Evolutionary conservation across 2,888 invertebrate species (phyloP), one percentile per base, ranked within the genome.

Genomic region (Choristoneura rosaceana): DNA sequence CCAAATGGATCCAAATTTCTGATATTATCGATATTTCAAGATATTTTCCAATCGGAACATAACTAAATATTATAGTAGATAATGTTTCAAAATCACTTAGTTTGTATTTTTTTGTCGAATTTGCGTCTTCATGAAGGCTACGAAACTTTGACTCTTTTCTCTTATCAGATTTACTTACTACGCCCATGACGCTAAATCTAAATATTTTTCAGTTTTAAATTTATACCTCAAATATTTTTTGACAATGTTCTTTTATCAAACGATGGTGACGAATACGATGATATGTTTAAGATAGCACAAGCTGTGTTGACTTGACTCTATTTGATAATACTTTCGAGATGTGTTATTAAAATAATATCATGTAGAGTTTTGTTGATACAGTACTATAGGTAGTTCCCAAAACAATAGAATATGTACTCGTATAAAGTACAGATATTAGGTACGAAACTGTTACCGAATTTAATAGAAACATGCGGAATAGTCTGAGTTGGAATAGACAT

Each of bases 331-430:
- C 14, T 61, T 61, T 34, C 60, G 41, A 9, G 61, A 41, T 61
- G n/a, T 61, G 61, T 61, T 61, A n/a, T 61, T 15, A 61, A n/a
- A 61, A 61, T 41, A 61, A 38, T 55, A 3, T 10, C 55, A 55
- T 55, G 55, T 25, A 17, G 25, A 17, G 25, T 55, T 10, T 25
- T 55, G 55, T 8, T 52, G 15, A 52, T 55, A 55, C 55, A 55
- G 17, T 55, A 12, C n/a, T 15, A 17, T 52, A 52, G 50, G 50
- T 14, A 52, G 50, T 52, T 52, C 50, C 50, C 50, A 52, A 50
- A 52, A 52, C 50, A 50, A 50, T 50, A 52, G 50, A 52, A 52
- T 17, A 9, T 15, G 15, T 25, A 25, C 25, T n/a, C n/a, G n/a
- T n/a, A n/a, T n/a, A 50, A 15, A 50, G 15, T 50, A n/a, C 15